phyloP scores from a whole-genome alignment of 2,888 invertebrate species.

The Melitaea athalia region DNA sequence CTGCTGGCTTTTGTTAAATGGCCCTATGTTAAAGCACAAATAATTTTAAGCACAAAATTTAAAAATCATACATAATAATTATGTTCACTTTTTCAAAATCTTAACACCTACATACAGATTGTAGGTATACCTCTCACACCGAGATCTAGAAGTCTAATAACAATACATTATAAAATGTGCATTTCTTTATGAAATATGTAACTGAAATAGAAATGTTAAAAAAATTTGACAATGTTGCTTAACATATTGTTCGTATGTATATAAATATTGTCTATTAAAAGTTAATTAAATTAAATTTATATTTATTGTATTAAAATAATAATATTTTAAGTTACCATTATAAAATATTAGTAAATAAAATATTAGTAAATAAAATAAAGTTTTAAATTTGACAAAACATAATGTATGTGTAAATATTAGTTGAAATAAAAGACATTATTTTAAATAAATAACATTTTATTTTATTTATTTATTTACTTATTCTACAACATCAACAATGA shows the following conservation, averaged over 20 bases:
- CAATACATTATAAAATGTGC: not conserved
- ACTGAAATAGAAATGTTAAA: not conserved
- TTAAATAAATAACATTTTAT: slow-evolving; percentile 63
- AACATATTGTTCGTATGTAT: not conserved
- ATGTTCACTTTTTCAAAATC: not conserved
- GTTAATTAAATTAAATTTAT: not conserved
- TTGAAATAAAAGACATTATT: slow-evolving; percentile 81
- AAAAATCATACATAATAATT: slow-evolving; percentile 29
- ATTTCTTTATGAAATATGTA: slow-evolving; percentile 4
- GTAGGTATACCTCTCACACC: not conserved
- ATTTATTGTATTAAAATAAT: slow-evolving; percentile 18
- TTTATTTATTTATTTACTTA: slow-evolving; percentile 65
- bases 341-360: slow-evolving; percentile 60
- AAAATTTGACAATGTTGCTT: not conserved
- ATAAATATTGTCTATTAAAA: slow-evolving; percentile 39
- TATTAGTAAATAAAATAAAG: slow-evolving; percentile 51
- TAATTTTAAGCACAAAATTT: slow-evolving; percentile 42
- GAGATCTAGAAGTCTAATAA: not conserved
- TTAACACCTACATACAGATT: not conserved
- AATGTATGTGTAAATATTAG: slow-evolving; percentile 55
- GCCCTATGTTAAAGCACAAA: slow-evolving; percentile 40
- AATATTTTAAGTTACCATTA: slow-evolving; percentile 28
- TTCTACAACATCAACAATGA: slow-evolving; percentile 29
- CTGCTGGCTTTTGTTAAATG: slow-evolving; percentile 14
- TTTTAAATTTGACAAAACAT: slow-evolving; percentile 61